Base-by-base conservation (phyloP, 1,140 invertebrate genomes). In the Macrobrachium nipponense region DNA sequence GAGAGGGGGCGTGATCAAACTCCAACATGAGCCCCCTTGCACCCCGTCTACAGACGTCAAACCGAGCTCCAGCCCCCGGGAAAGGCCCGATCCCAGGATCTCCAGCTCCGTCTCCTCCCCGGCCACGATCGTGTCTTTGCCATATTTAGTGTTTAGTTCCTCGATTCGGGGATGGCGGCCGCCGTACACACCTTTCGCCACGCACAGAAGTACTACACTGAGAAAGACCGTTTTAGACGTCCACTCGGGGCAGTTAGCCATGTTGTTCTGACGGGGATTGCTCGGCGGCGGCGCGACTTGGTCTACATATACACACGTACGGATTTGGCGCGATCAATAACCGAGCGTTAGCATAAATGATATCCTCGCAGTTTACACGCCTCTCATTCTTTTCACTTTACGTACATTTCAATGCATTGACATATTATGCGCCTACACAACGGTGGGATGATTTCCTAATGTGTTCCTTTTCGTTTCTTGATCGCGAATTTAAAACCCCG, bases 21-120 rank as follows among this genome's bases (percentile, higher is more conserved):
- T 44, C 66, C 58, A 68, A 78, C 83, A 86, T 27, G 83, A 78
- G 23, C 66, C 68, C 64, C 83, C 83, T 51, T 86, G 64, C 83
- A 73, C 83, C 83, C 83, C 83, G 68, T 23, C 64, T 66, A 78
- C 77, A 77, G 77, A 64, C 83, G 83, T 86, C 83, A 86, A 78
- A 27, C 77, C 83, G 60, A 61, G 77, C 51, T 86, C 83, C 64
- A 86, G 23, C 58, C 83, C 77, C 76, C 77, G 68, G 11, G 83
- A 86, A n/a, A 86, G 77, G 23, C 83, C 83, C 43, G 66, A 80
- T 51, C 83, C 83, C 83, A 77, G 80, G 18, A 86, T 5, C 59
- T 86, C 83, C 68, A 86, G 8, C 68, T 80, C 59, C 12, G 77
- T 80, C 36, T 86, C 83, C 76, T 85, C 66, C 43, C 83, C 83